Base-by-base conservation (phyloP, 1,140 invertebrate genomes). In the Nasonia vitripennis region DNA sequence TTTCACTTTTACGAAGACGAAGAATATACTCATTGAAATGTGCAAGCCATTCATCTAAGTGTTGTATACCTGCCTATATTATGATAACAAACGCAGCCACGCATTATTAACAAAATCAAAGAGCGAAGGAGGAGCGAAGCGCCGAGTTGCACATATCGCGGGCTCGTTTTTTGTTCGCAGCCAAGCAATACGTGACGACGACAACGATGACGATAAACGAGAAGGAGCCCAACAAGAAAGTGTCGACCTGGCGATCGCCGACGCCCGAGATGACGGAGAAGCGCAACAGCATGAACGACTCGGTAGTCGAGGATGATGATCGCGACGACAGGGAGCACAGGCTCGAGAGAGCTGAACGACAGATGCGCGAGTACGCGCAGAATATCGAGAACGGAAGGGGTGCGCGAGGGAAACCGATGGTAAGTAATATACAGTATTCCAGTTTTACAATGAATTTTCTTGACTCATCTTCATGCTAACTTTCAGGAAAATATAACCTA, bases 361-460 rank as follows among this genome's bases (percentile, higher is more conserved):
- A 92, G 78, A 89, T 88, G n/a, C 87, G 88, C 7, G 91, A 92
- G 27, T 89, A 91, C 80, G 70, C 87, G 7, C 90, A 91, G 83
- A 92, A 91, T 41, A 11, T 89, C 9, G 88, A 89, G 20, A 89
- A 88, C 9, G 81, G 75, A 0, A n/a, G 77, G 20, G 41, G 51
- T 17, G 55, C 31, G 31, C 74, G 79, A 20, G 62, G 55, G 0
- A 83, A 83, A n/a, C 74, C 67, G 23, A 41, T 34, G 80, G 85
- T 86, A 41, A 75, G 37, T 71, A 2, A 27, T 27, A 27, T 27
- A 27, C 27, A 27, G 27, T 27, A 27, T 27, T 27, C 31, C 23
- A 20, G 48, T 11, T 51, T 9, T 51, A 51, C 2, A 51, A 51
- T 51, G 12, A 51, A 45, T 45, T 51, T 51, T 51, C 12, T 51